phyloP scores from a whole-genome alignment of 1,140 invertebrate genomes.

The Microplitis demolitor region DNA sequence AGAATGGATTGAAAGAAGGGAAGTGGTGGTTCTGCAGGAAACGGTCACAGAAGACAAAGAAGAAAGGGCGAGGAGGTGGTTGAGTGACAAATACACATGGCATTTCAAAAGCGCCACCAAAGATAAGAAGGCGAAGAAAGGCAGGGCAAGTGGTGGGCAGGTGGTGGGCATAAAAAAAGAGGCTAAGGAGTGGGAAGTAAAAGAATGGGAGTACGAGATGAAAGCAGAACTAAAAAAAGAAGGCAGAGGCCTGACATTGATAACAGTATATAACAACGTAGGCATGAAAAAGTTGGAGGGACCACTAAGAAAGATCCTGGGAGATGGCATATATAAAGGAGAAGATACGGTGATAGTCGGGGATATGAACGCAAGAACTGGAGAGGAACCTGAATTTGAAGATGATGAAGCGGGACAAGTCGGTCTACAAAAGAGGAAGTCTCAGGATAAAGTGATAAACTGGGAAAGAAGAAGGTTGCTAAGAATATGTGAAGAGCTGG shows the following conservation, averaged over 20 bases:
- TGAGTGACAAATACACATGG: no score
- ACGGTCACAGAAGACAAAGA: no score
- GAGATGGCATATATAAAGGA: neutral
- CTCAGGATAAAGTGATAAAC: slow-evolving; percentile 17
- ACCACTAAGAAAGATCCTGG: slow-evolving; percentile 1
- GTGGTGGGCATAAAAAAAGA: slow-evolving; percentile 24
- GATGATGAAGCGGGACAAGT: neutral
- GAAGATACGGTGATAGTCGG: slow-evolving; percentile 17
- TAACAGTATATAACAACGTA: slow-evolving; percentile 26
- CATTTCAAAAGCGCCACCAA: no score
- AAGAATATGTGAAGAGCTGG: neutral
- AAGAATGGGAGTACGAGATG: slow-evolving; percentile 1
- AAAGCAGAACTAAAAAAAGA: neutral
- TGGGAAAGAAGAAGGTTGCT: slow-evolving; percentile 22
- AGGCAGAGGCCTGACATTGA: neutral
- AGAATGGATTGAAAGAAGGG: no score
- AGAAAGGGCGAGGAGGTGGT: no score
- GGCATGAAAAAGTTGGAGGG: slow-evolving; percentile 15
- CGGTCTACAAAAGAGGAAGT: neutral
- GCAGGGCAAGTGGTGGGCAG: slow-evolving; percentile 26
- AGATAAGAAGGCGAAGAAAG: slow-evolving; percentile 12
- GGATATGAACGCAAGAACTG: slow-evolving; percentile 29
- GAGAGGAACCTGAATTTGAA: neutral
- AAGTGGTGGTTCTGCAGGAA: no score
- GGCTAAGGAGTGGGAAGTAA: neutral